These are phyloP conservation scores for Mnemiopsis leidyi DNA, from an alignment of 37 sponge, comb jelly and placozoan genomes.

Conservation along the genomic window DNA sequence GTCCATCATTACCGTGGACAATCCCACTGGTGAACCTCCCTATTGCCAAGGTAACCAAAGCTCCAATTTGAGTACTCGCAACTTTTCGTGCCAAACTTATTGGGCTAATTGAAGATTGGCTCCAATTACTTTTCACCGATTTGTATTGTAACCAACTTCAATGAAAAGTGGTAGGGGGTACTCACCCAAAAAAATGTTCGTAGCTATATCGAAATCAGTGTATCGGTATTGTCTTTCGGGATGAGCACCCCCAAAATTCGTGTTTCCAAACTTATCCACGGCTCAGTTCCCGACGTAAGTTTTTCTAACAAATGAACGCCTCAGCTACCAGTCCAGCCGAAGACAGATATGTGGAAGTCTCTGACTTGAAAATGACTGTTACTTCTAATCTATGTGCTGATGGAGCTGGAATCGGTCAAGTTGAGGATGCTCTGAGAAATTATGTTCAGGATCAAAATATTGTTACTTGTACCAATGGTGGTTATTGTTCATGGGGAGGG, in stretches of 20 bases:
- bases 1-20: constrained; percentile 11
- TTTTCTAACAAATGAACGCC: too few species aligned
- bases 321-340: background rate
- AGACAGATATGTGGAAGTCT: background rate
- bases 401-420: background rate
- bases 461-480: background rate
- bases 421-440: background rate
- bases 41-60: constrained; percentile 13
- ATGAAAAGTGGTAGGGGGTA: too few species aligned
- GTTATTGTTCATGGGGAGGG: constrained; percentile 1
- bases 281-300: too few species aligned
- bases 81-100: too few species aligned
- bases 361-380: background rate
- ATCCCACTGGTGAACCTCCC: background rate
- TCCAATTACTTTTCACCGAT: too few species aligned
- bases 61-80: too few species aligned
- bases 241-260: too few species aligned
- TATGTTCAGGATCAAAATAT: background rate
- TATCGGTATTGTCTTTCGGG: background rate
- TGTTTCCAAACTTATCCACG: too few species aligned
- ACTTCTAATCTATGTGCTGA: background rate
- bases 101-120: too few species aligned
- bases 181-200: too few species aligned
- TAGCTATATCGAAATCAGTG: too few species aligned
- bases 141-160: too few species aligned